phyloP scores from a whole-genome alignment of 2,888 invertebrate species.

The Aphidius colemani region DNA sequence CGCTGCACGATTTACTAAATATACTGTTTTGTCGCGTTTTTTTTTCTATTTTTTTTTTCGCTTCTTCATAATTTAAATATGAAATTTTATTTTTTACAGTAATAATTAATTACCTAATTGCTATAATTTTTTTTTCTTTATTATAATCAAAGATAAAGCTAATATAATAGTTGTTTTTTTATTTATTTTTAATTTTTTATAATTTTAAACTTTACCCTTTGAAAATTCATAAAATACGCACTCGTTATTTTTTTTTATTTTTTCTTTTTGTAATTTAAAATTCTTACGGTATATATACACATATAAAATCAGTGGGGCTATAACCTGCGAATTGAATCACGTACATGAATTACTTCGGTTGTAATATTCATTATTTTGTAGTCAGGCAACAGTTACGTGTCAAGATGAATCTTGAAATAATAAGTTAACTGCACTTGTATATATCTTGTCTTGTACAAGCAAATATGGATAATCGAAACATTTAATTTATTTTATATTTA shows the following conservation, averaged over 20 bases:
- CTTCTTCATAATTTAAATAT: too few relatives aligned
- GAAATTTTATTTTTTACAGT: too few relatives aligned
- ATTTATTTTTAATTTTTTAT: too few relatives aligned
- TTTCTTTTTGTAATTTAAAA: background rate
- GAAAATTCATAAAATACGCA: too few relatives aligned
- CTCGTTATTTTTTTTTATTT: too few relatives aligned
- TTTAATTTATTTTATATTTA: constrained; percentile 22
- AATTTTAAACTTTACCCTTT: too few relatives aligned
- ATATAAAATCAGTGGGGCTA: background rate
- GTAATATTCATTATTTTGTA: constrained; percentile 15
- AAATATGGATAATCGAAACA: constrained; percentile 21
- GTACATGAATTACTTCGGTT: constrained; percentile 24
- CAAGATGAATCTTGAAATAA: constrained; percentile 11
- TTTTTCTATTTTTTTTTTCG: too few relatives aligned
- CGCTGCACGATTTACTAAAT: background rate
- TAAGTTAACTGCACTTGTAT: constrained; percentile 22
- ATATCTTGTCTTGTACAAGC: constrained; percentile 10
- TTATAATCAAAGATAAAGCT: too few relatives aligned
- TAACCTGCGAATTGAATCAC: constrained; percentile 19
- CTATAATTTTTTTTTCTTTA: too few relatives aligned
- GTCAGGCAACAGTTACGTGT: constrained; percentile 16
- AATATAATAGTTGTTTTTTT: too few relatives aligned
- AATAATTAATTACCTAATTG: too few relatives aligned
- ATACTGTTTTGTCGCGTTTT: too few relatives aligned
- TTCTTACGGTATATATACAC: constrained; percentile 15